Percentiles rank a stretch among this genome's conserved stretches.
Evolutionary conservation across 2,888 invertebrate species (phyloP).

Genomic region (Scrobipalpa atriplicella): DNA sequence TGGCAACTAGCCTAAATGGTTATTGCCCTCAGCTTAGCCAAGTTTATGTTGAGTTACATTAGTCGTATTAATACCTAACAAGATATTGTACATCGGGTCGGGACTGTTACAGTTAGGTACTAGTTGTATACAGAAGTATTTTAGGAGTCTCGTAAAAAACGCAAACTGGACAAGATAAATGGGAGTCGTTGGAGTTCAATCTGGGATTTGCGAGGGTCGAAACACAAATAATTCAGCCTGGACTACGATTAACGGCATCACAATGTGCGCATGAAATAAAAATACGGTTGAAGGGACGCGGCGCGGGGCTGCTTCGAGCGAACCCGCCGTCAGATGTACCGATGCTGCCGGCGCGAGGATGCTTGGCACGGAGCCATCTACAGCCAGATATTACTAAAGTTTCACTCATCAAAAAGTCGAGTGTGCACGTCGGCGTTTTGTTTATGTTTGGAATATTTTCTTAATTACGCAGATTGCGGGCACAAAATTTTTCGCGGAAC

Average conservation of each 20-base stretch:
- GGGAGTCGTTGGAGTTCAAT: slow-evolving; percentile 36
- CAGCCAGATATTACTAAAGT: slow-evolving; percentile 61
- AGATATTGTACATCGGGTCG: slow-evolving; percentile 6
- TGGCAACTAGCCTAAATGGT: slow-evolving; percentile 33
- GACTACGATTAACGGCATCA: slow-evolving; percentile 61
- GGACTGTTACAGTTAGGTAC: not conserved
- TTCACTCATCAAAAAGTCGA: slow-evolving; percentile 55
- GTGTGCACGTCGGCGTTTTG: slow-evolving; percentile 26
- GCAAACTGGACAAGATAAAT: not conserved
- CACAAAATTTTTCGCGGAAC: slow-evolving; percentile 4
- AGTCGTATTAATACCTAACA: slow-evolving; percentile 1
- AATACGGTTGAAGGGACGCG: slow-evolving; percentile 58
- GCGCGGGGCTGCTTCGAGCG: slow-evolving; percentile 42
- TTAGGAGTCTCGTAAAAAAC: slow-evolving; percentile 1
- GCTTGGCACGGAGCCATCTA: slow-evolving; percentile 62
- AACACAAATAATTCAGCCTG: slow-evolving; percentile 48
- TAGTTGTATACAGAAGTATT: not conserved
- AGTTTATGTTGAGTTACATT: slow-evolving; percentile 9
- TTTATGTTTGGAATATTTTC: slow-evolving; percentile 27
- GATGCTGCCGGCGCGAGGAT: slow-evolving; percentile 42
- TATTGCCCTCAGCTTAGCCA: slow-evolving; percentile 28
- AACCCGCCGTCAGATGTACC: not conserved
- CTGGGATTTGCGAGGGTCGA: slow-evolving; percentile 36
- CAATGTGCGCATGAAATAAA: slow-evolving; percentile 66
- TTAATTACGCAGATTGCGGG: slow-evolving; percentile 13